Base-by-base conservation (phyloP, 2,888 invertebrate species). In the Oscheius sp. region DNA sequence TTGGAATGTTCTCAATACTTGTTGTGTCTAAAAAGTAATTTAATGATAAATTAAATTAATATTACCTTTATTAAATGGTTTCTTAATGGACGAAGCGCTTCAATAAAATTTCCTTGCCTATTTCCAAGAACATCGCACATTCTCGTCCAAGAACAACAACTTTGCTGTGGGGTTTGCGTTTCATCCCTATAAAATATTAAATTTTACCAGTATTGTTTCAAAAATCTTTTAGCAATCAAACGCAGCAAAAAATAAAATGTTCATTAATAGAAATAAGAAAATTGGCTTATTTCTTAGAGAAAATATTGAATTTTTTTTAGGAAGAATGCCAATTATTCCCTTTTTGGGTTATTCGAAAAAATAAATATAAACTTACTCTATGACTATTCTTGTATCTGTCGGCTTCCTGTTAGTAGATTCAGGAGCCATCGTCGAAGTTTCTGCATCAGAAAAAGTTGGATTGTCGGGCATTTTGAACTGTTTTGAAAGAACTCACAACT, bases 71-170 rank as follows among this genome's bases (percentile, higher is more conserved):
- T 71, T 10, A 81, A 55, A 34, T 73, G 69, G 8, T 70, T 65
- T 48, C 78, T 55, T 50, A 81, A 66, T 4, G 79, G 76, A 0
- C 81, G 66, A 0, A 81, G 67, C 1, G 65, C 70, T 17, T 66
- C 55, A 39, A 79, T 79, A 61, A 78, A 81, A 10, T 46, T 65
- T 6, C 72, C 69, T 58, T 81, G 81, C 12, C 81, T 48, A 31
- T 79, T 79, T 33, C 81, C 81, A 55, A 81, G 71, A 3, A 77
- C 74, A 45, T 81, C 80, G 33, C 77, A 76, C 57, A 76, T 74
- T 23, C 68, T 45, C 29, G 23, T 66, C 66, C 66, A 66, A 0
- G 66, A 66, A 45, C 66, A 66, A 23, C 66, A 66, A 3, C 20
- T n/a, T 33, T 46, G 33, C 12, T 37, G 37, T 5, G 2, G 4